These are phyloP conservation scores for Piprites chloris DNA, from an alignment of 2,113 vertebrate species.

Conservation along the genomic window DNA sequence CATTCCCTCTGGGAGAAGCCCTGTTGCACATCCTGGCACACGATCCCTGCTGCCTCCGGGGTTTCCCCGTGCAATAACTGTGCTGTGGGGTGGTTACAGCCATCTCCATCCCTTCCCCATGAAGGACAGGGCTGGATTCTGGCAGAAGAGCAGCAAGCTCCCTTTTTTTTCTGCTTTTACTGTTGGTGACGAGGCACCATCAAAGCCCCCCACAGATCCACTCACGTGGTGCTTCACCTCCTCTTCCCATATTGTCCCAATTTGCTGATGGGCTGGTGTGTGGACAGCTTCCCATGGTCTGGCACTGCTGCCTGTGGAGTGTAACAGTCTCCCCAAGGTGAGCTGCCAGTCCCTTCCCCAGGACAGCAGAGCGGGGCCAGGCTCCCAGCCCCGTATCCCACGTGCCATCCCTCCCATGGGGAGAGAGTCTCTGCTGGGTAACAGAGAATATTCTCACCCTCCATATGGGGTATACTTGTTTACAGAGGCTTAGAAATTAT, in stretches of 20 bases:
- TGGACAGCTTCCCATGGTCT: background rate
- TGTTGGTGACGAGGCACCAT: background rate
- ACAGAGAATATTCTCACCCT: background rate
- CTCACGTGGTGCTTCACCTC: background rate
- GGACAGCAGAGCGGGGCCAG: background rate
- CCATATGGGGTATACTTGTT: background rate
- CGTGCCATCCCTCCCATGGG: accelerated
- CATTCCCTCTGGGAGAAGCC: background rate
- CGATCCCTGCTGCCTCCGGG: background rate
- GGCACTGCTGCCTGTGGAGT: background rate
- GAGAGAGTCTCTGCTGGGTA: background rate
- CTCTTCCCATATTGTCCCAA: accelerated
- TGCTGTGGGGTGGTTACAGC: background rate
- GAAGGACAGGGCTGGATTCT: background rate
- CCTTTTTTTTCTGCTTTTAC: background rate
- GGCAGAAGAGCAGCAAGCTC: background rate
- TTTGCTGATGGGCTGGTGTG: background rate
- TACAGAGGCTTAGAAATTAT: background rate
- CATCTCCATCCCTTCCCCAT: accelerated
- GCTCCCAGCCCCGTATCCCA: accelerated
- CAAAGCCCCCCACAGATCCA: accelerated
- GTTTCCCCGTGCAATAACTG: accelerated
- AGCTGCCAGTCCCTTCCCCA: background rate
- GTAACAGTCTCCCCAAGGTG: background rate
- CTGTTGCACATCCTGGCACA: accelerated